Conservation (phyloP, 2,888 invertebrate genomes). For the Synanthedon vespiformis region DNA sequence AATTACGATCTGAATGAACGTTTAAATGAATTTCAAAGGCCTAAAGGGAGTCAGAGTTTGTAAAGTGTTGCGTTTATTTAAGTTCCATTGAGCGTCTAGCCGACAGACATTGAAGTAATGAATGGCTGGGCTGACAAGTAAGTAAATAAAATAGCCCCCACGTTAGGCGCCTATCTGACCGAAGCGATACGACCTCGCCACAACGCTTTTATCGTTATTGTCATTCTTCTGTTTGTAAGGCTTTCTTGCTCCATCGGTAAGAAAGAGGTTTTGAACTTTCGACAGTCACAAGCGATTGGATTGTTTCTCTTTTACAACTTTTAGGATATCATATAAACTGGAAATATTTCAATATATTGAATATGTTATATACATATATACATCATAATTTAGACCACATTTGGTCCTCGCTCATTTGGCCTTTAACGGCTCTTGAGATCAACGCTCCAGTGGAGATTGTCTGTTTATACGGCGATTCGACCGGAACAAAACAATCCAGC, state of each 20-base stretch:
- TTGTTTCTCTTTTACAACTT: slow-evolving; percentile 27
- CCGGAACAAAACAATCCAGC: too few species aligned
- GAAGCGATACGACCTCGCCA: slow-evolving; percentile 16
- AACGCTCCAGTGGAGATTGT: too few species aligned
- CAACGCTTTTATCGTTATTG: slow-evolving; percentile 36
- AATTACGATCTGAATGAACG: too few species aligned
- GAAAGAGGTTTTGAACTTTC: not conserved
- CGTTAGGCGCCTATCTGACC: slow-evolving; percentile 31
- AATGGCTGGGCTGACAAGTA: not conserved
- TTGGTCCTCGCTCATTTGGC: too few species aligned
- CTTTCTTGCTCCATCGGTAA: too few species aligned
- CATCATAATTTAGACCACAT: too few species aligned
- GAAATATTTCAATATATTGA: too few species aligned
- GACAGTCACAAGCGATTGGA: slow-evolving; percentile 25
- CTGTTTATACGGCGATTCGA: too few species aligned
- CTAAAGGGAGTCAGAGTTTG: not conserved
- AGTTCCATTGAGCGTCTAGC: not conserved
- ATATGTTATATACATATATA: too few species aligned
- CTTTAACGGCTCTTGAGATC: too few species aligned
- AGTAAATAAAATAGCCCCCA: slow-evolving; percentile 11
- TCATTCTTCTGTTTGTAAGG: slow-evolving; percentile 16
- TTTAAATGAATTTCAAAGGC: too few species aligned
- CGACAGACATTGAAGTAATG: not conserved
- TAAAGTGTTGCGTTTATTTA: not conserved
- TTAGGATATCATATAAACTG: slow-evolving; percentile 22